Conservation (phyloP, 2,888 invertebrate genomes). For the Torymus tubicola region DNA sequence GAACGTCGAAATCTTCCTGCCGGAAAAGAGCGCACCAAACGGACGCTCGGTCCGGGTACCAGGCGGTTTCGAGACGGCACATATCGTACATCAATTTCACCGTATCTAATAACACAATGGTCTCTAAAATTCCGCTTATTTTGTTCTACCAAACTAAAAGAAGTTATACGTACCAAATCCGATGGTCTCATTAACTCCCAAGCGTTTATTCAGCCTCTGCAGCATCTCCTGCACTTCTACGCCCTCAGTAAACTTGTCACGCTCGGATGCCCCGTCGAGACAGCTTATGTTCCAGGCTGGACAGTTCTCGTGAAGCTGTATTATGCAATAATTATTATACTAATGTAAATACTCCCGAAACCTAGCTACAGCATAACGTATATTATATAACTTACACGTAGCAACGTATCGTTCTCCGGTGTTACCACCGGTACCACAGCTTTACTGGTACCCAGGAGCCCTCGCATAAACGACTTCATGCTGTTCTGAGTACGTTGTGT, state of each 20-base stretch:
- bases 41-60: slow-evolving; percentile 82
- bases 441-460: slow-evolving; percentile 79
- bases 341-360: not conserved
- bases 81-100: slow-evolving; percentile 85
- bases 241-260: slow-evolving; percentile 73
- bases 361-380: not conserved
- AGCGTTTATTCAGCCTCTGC: slow-evolving; percentile 79
- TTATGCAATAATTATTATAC: not conserved
- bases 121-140: not conserved
- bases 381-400: slow-evolving; percentile 65
- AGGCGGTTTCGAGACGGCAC: slow-evolving; percentile 89
- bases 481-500: slow-evolving; percentile 80
- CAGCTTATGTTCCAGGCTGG: slow-evolving; percentile 78
- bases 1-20: slow-evolving; percentile 82
- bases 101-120: slow-evolving; percentile 70
- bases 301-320: slow-evolving; percentile 81
- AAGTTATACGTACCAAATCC: not conserved
- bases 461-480: slow-evolving; percentile 82
- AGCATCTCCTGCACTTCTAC: slow-evolving; percentile 75
- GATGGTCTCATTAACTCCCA: slow-evolving; percentile 78
- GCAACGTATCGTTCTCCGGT: slow-evolving; percentile 75
- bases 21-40: slow-evolving; percentile 89
- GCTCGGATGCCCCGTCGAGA: slow-evolving; percentile 72
- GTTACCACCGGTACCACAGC: slow-evolving; percentile 36
- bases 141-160: too few relatives aligned